Evolutionary conservation across 2,888 invertebrate genomes (phyloP), one percentile per base, ranked within the genome.

Genomic region (Pardosa pseudoannulata): DNA sequence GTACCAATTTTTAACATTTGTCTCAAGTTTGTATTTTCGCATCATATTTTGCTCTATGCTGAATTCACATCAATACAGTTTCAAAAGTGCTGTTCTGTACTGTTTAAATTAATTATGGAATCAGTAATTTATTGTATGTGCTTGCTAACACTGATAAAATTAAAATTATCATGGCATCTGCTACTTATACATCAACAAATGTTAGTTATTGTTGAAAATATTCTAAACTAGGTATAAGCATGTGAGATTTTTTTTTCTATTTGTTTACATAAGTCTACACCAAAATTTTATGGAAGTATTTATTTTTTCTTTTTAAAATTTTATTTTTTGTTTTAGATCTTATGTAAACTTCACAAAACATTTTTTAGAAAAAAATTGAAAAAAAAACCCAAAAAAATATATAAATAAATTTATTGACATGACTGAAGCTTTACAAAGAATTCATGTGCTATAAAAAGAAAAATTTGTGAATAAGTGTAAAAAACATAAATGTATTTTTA

Each of bases 401-500:
- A 76, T 23, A 75, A 39, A 76, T 23, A 75, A 39, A 27, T 64
- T 36, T 2, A 32, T 73, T 81, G 65, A 78, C 78, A 75, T 19
- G 32, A 68, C 78, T 78, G 83, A 73, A 85, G 83, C 78, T 85
- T 85, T 85, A 78, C 65, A 65, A 16, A 36, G 71, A 28, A 29
- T 31, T 23, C 23, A 64, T 64, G 41, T 65, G 31, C 31, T 65
- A 65, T 65, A 65, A 65, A 16, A 65, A 31, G 36, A 73, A 67
- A 46, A 71, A 73, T 32, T 32, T 65, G 65, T 79, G 50, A 32
- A 36, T 80, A 68, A 71, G 23, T 79, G 72, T 79, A 64, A 39
- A 79, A n/a, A 67, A 73, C 67, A 85, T 83, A 31, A 83, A 50
- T 83, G 83, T 85, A 85, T 78, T 85, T 85, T 85, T 85, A 85